Evolutionary conservation across 2,888 invertebrate species (phyloP), one percentile per base, ranked within the genome.

Genomic region (Auanema sp.): DNA sequence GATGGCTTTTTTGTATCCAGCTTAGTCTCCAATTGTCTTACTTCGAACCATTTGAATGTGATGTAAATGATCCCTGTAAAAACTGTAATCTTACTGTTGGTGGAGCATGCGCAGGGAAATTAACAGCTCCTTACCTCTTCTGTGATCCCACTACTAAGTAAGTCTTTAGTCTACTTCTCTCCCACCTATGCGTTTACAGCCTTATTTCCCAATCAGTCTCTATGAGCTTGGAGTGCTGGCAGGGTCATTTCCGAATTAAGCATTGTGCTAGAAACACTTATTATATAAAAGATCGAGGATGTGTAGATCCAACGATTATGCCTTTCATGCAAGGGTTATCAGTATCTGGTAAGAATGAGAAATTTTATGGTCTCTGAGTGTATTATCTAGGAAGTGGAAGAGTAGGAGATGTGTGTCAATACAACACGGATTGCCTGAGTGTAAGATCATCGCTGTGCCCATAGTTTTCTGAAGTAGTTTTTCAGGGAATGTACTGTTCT

Each of bases 401-500:
- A 44, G 75, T 76, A 24, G 77, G 76, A 4, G 75, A 75, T 41
- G 63, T 71, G 10, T 77, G 77, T 52, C 69, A 69, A 25, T 77
- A 72, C 63, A 77, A 77, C 52, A 77, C 77, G 0, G 77, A 77
- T 52, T 77, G 77, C 54, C 51, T 75, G 25, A 66, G 66, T 12
- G 75, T 74, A 51, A 66, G 69, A 58, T 47, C 18, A 50, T 55
- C n/a, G 10, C 16, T 24, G 6, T 56, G 21, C n/a, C n/a, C n/a
- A 24, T 11, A 21, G 11, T 42, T 41, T 16, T 40, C 43, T 24
- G 16, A 42, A 25, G 8, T 23, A 4, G 33, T 47, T 10, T 33
- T 74, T 58, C 63, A 75, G 75, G 76, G 77, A 59, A 77, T 77
- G 77, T 77, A 76, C 49, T 77, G 77, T 59, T 69, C 73, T 0